Percentiles rank a stretch among this genome's conserved stretches.
Evolutionary conservation across 2,113 vertebrate species (phyloP).

Genomic region (Poicephalus meyeri): DNA sequence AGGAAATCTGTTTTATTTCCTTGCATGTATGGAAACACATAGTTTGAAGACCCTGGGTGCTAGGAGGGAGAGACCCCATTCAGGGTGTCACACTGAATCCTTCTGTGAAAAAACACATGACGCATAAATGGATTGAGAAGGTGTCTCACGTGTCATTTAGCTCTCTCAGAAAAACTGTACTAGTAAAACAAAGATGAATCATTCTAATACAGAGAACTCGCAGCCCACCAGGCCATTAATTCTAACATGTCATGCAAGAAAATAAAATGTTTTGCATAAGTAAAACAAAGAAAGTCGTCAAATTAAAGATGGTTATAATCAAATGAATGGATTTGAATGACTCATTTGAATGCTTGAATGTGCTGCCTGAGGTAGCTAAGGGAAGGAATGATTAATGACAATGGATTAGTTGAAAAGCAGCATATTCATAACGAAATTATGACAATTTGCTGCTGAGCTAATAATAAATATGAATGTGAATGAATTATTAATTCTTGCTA

Average conservation of each 20-base stretch:
- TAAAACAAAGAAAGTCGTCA: conserved; percentile 27
- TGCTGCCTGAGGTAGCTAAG: not conserved
- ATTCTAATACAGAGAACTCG: not conserved
- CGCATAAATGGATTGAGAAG: conserved; percentile 13
- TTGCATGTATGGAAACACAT: not conserved
- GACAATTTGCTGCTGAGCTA: conserved; percentile 11
- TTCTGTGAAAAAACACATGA: conserved; percentile 15
- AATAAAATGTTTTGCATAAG: conserved; percentile 22
- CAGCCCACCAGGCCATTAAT: conserved; percentile 36
- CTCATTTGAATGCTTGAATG: not conserved
- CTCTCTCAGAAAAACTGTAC: not conserved
- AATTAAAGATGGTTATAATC: conserved; percentile 12
- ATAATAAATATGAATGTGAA: conserved; percentile 27
- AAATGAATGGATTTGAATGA: conserved; percentile 31
- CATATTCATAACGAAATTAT: not conserved
- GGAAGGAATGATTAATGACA: conserved; percentile 9
- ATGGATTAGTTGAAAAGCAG: conserved; percentile 9
- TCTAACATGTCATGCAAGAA: conserved; percentile 22
- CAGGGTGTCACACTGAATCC: not conserved
- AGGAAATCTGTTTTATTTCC: not conserved
- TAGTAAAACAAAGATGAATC: conserved; percentile 41
- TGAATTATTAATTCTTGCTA: conserved; percentile 29
- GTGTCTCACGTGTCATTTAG: not conserved
- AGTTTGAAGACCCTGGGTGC: not conserved
- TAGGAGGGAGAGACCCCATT: not conserved